Conservation (phyloP, 2,888 invertebrate species). For the Oxytorus armatus region DNA sequence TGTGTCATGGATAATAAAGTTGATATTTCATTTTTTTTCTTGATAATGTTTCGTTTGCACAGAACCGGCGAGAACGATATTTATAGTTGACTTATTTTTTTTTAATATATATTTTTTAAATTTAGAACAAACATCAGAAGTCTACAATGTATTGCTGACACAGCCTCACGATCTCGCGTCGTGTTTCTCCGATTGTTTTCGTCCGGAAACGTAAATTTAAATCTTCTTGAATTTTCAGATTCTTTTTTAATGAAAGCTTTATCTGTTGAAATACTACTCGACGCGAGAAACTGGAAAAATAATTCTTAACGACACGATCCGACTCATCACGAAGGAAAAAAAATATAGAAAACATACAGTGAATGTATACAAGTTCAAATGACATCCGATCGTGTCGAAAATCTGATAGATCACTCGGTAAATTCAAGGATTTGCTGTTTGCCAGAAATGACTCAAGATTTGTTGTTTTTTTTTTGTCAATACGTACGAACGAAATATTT, state of each 20-base stretch:
- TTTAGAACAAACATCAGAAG: conserved; percentile 51
- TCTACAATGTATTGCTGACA: conserved; percentile 67
- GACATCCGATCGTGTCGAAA: too few species aligned
- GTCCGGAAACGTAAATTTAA: background rate
- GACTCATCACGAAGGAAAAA: conserved; percentile 8
- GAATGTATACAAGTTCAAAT: too few species aligned
- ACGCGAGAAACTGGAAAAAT: conserved; percentile 1
- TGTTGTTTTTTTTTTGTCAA: conserved; percentile 11
- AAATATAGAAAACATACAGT: background rate
- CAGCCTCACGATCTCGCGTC: conserved; percentile 63
- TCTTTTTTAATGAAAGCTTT: conserved; percentile 1
- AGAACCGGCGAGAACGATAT: conserved; percentile 37
- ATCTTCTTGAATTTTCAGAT: background rate
- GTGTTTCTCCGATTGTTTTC: conserved; percentile 40
- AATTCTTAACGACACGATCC: conserved; percentile 46
- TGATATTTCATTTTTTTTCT: background rate
- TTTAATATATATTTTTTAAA: conserved; percentile 30
- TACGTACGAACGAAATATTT: conserved; percentile 22
- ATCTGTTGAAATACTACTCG: too few species aligned
- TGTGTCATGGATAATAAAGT: conserved; percentile 23
- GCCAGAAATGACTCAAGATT: conserved; percentile 6
- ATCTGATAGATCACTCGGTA: conserved; percentile 20
- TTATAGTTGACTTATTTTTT: conserved; percentile 33
- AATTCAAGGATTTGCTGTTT: background rate
- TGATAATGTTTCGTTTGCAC: conserved; percentile 26